Percentiles rank a stretch among this genome's conserved stretches.
Evolutionary conservation across 2,797 vertebrate genomes (phyloP).

Genomic region (Xiphophorus birchmanni): DNA sequence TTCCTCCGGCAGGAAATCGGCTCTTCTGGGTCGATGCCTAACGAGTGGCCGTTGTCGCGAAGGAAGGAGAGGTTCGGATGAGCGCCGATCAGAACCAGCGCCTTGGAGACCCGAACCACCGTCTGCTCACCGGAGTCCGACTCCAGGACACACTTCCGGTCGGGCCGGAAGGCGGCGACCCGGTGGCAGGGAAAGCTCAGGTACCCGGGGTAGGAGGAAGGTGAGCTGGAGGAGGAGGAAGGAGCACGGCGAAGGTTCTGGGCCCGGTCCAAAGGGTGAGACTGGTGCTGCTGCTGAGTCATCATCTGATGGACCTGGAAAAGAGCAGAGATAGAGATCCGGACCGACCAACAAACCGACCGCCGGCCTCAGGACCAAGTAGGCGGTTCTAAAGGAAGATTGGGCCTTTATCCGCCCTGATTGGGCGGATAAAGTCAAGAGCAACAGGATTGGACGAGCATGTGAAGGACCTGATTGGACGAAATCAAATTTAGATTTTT

Average conservation of each 20-base stretch:
- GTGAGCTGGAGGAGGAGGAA: not conserved
- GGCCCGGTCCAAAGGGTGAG: not conserved
- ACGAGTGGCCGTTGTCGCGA: constrained; percentile 54
- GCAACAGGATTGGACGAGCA: no score
- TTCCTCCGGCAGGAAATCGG: constrained; percentile 81
- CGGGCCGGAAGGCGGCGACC: constrained; percentile 73
- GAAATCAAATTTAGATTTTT: no score
- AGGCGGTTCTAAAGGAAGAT: no score
- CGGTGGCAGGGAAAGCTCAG: constrained; percentile 80
- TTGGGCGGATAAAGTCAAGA: no score
- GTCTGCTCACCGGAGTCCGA: constrained; percentile 63
- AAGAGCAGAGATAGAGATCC: not conserved
- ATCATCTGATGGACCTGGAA: constrained; percentile 85
- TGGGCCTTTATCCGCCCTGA: no score
- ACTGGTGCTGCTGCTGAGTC: constrained; percentile 79
- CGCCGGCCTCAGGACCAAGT: not conserved
- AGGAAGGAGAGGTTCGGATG: constrained; percentile 83
- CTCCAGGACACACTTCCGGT: constrained; percentile 80
- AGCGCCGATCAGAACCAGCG: constrained; percentile 81
- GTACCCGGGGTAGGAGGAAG: constrained; percentile 80
- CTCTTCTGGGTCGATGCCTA: constrained; percentile 64
- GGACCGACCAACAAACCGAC: no score
- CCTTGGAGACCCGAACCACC: constrained; percentile 80
- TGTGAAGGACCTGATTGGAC: no score
- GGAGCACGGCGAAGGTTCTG: constrained; percentile 15